Conservation (phyloP, 1,140 invertebrate species). For the Ganaspis sp. region DNA sequence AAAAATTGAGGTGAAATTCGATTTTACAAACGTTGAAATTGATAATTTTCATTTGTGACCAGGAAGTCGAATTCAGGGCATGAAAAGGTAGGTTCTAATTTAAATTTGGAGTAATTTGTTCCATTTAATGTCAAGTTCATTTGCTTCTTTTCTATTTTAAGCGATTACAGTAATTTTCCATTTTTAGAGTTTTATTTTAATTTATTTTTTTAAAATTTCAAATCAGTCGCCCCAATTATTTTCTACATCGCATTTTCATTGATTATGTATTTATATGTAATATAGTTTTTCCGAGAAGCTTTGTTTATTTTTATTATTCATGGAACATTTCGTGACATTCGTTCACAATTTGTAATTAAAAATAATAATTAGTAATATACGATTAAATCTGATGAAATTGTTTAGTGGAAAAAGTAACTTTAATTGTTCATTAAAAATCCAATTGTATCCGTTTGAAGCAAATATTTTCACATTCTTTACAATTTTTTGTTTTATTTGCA, state of each 20-base stretch:
- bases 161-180: not conserved
- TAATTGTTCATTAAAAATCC: too few relatives aligned
- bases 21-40: not conserved
- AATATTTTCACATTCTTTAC: not conserved
- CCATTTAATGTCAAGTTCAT: not conserved
- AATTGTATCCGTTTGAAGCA: not conserved
- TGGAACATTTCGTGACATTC: not conserved
- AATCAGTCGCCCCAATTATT: not conserved
- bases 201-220: not conserved
- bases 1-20: not conserved
- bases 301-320: constrained; percentile 4
- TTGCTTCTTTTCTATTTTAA: not conserved
- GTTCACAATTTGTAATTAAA: not conserved
- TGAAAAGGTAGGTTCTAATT: constrained; percentile 46
- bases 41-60: not conserved
- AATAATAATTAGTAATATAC: not conserved
- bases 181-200: not conserved
- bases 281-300: constrained; percentile 3
- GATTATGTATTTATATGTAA: not conserved
- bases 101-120: constrained; percentile 5
- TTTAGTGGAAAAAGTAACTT: too few relatives aligned
- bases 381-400: too few relatives aligned
- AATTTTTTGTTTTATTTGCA: not conserved
- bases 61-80: constrained; percentile 40
- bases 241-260: constrained; percentile 26